Conservation (phyloP, 1,140 invertebrate genomes). For the Luehdorfia chinensis region DNA sequence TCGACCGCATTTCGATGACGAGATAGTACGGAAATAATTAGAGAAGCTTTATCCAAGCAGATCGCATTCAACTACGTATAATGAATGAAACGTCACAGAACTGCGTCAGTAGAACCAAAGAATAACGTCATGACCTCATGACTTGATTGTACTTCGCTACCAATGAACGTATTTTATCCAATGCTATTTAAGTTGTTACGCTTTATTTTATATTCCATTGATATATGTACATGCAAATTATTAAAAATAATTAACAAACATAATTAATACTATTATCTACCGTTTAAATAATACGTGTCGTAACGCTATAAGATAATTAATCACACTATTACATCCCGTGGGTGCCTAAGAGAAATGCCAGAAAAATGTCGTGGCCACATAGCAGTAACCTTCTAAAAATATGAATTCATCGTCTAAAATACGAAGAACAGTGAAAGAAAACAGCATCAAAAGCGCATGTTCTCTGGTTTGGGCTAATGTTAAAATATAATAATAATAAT, state of each 20-base stretch:
- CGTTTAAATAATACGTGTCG: too few species aligned
- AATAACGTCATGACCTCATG: slow-evolving; percentile 36
- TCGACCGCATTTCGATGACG: slow-evolving; percentile 49
- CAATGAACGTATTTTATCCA: slow-evolving; percentile 12
- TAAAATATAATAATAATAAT: too few species aligned
- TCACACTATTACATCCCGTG: too few species aligned
- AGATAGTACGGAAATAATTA: slow-evolving; percentile 67
- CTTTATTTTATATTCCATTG: slow-evolving; percentile 14
- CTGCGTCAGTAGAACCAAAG: slow-evolving; percentile 33
- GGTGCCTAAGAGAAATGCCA: too few species aligned
- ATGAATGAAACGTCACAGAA: slow-evolving; percentile 63
- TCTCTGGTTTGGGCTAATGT: too few species aligned
- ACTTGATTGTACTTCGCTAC: slow-evolving; percentile 16
- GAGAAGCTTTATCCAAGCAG: slow-evolving; percentile 59
- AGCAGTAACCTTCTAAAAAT: too few species aligned
- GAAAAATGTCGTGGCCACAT: too few species aligned
- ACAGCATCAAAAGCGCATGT: too few species aligned
- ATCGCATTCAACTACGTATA: slow-evolving; percentile 62
- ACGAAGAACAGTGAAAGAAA: too few species aligned
- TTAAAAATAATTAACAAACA: not conserved
- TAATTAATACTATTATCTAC: not conserved
- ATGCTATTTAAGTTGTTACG: slow-evolving; percentile 12
- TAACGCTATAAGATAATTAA: too few species aligned
- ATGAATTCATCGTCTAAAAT: too few species aligned
- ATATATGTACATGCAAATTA: not conserved